Percentiles rank a stretch among this genome's conserved stretches.
Evolutionary conservation across 2,888 invertebrate genomes (phyloP).

Genomic region (Zelleria hepariella): DNA sequence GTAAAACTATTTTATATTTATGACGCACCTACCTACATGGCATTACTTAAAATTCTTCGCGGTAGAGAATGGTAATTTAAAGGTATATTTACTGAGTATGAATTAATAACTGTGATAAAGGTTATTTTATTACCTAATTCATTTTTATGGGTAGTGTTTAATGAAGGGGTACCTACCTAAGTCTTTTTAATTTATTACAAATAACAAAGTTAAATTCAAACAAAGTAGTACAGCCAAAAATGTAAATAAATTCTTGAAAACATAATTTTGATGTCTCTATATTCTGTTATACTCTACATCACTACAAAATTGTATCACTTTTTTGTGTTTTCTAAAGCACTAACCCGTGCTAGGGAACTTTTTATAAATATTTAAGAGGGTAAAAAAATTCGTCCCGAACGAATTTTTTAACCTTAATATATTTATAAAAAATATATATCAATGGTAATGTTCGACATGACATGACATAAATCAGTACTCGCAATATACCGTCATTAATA

Average conservation of each 20-base stretch:
- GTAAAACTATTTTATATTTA: neutral
- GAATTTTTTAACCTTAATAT: no score
- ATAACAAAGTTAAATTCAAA: no score
- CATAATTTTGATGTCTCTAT: no score
- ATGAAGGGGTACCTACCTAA: neutral
- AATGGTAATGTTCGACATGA: neutral
- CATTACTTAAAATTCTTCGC: neutral
- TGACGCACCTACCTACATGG: neutral
- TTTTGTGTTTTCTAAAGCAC: no score
- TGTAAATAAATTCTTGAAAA: neutral
- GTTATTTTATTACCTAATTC: neutral
- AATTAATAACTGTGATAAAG: neutral
- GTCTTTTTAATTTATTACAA: neutral
- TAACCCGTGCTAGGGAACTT: no score
- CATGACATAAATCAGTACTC: slow-evolving; percentile 24
- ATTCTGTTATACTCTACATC: neutral
- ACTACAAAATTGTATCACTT: neutral
- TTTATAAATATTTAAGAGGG: no score
- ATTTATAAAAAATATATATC: no score
- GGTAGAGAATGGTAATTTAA: neutral
- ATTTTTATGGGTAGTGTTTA: neutral
- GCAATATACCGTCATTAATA: slow-evolving; percentile 42
- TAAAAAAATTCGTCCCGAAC: no score
- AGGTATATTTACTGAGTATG: neutral
- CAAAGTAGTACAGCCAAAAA: neutral